These are phyloP conservation scores for Eristalinus sepulchralis DNA, from an alignment of 2,888 invertebrate genomes.

Conservation along the genomic window DNA sequence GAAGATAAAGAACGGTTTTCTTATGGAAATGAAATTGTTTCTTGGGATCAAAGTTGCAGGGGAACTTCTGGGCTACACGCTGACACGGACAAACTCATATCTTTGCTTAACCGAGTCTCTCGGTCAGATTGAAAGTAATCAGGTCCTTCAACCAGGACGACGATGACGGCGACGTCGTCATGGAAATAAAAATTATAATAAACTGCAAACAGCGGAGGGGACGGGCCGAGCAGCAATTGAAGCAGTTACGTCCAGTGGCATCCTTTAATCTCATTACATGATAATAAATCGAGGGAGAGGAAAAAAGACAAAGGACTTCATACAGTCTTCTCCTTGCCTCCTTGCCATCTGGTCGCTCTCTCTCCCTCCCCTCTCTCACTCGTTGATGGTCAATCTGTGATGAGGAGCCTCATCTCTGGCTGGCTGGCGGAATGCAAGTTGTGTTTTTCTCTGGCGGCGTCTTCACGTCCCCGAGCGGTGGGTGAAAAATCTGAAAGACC, in stretches of 20 bases:
- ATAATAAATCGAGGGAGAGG: background rate
- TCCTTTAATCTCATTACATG: conserved; percentile 2
- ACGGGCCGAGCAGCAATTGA: background rate
- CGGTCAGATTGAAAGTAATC: background rate
- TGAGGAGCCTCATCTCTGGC: background rate
- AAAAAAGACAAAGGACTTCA: background rate
- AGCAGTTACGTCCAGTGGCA: background rate
- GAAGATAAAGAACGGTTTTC: conserved; percentile 37
- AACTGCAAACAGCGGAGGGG: background rate
- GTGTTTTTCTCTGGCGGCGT: background rate
- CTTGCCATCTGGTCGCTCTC: background rate
- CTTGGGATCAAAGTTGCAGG: conserved; percentile 9
- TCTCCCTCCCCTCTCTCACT: background rate
- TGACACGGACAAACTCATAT: background rate
- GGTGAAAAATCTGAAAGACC: background rate
- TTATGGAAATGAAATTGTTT: conserved; percentile 61
- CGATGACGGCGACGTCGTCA: background rate
- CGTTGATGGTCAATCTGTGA: conserved; percentile 3
- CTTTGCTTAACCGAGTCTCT: background rate
- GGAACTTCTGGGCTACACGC: background rate
- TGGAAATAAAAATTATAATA: background rate
- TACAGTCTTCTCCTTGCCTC: background rate
- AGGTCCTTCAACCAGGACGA: background rate
- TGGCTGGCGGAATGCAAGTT: background rate
- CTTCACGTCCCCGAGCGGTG: background rate